Percentiles rank a stretch among this genome's conserved stretches.
These are phyloP conservation scores for Stenopsyche tienmushanensis DNA, from an alignment of 1,140 invertebrate genomes.

Conservation along the genomic window DNA sequence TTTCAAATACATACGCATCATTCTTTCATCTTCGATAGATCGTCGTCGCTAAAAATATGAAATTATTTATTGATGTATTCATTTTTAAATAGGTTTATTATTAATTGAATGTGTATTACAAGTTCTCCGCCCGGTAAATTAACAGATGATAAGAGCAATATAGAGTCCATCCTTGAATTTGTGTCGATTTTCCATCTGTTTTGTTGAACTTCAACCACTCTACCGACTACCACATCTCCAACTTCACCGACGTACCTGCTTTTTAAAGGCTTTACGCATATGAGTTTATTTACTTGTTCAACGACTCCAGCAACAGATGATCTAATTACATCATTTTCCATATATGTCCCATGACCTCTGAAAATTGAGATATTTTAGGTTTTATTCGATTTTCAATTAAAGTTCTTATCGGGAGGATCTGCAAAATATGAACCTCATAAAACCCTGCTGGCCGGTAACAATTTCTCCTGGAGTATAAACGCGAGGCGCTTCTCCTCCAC, in stretches of 20 bases:
- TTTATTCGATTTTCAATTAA: background rate
- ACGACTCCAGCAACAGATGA: constrained; percentile 93
- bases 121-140: constrained; percentile 97
- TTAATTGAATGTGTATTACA: constrained; percentile 56
- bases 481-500: constrained; percentile 58
- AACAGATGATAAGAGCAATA: constrained; percentile 87
- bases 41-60: constrained; percentile 69
- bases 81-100: constrained; percentile 22
- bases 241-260: constrained; percentile 91
- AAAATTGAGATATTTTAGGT: constrained; percentile 41
- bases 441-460: constrained; percentile 78
- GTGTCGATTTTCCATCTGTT: constrained; percentile 96
- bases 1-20: constrained; percentile 92
- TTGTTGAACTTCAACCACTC: constrained; percentile 89
- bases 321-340: constrained; percentile 76
- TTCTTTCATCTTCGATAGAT: constrained; percentile 95
- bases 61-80: constrained; percentile 8
- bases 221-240: constrained; percentile 94
- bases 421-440: constrained; percentile 69
- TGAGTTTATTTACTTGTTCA: constrained; percentile 92
- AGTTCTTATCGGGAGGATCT: constrained; percentile 9
- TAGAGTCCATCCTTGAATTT: constrained; percentile 86
- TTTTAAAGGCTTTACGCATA: constrained; percentile 88
- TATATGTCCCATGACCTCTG: constrained; percentile 96
- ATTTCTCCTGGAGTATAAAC: constrained; percentile 87